These are phyloP conservation scores for Amitus sp. DNA, from an alignment of 2,888 invertebrate genomes.

Conservation along the genomic window DNA sequence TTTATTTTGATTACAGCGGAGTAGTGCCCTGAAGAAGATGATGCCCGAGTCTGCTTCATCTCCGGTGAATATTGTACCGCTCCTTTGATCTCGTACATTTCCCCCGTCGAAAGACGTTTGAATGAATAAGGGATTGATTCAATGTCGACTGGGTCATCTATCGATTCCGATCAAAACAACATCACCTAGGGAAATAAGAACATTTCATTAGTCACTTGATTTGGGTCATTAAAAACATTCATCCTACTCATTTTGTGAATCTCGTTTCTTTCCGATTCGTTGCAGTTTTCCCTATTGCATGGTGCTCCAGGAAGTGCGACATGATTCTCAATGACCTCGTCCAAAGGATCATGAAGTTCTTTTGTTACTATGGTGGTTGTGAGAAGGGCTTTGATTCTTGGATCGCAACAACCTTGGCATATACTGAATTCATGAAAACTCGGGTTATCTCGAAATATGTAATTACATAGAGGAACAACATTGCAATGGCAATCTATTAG, in stretches of 20 bases:
- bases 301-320: not conserved
- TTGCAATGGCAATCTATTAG: constrained; percentile 2
- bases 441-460: not conserved
- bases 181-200: not conserved
- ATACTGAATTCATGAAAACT: not conserved
- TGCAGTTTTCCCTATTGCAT: not conserved
- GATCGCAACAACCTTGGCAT: not conserved
- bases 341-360: not conserved
- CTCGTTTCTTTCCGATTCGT: not conserved
- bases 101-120: too few species aligned
- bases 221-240: too few species aligned
- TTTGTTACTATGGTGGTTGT: not conserved
- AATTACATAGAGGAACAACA: not conserved
- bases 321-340: not conserved
- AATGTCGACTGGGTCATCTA: too few species aligned
- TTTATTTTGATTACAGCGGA: too few species aligned
- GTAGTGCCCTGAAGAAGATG: too few species aligned
- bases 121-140: too few species aligned
- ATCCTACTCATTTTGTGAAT: not conserved
- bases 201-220: not conserved
- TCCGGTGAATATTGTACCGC: too few species aligned
- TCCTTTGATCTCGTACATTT: too few species aligned
- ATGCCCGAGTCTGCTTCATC: too few species aligned
- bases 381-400: not conserved
- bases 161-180: not conserved